These are phyloP conservation scores for Orestias chungarensis DNA, from an alignment of 2,797 vertebrate species.

Conservation along the genomic window DNA sequence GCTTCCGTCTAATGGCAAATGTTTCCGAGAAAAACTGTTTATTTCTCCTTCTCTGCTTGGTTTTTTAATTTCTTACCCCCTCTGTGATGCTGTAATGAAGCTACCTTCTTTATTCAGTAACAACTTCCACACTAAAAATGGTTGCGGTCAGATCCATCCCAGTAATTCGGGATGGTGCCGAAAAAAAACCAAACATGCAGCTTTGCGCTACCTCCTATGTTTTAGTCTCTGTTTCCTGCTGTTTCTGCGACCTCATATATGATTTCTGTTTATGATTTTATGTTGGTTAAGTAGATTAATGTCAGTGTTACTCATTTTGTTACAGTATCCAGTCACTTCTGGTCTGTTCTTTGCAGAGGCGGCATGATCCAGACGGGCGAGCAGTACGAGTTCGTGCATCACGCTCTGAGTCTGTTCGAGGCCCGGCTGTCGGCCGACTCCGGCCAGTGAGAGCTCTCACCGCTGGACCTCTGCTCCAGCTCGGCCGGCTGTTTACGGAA, in stretches of 20 bases:
- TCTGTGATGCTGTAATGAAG: neutral
- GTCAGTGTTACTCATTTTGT: neutral
- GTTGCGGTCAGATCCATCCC: neutral
- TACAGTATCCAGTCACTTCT: neutral
- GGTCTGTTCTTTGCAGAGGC: constrained; percentile 79
- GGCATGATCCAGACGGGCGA: constrained; percentile 98
- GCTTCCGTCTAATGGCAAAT: no score
- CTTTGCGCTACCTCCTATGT: no score
- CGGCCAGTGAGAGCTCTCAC: constrained; percentile 79
- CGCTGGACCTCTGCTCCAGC: constrained; percentile 10
- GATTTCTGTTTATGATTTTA: no score
- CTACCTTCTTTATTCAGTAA: no score
- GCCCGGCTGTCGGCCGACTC: constrained; percentile 85
- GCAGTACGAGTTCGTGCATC: constrained; percentile 97
- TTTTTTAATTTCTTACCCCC: neutral
- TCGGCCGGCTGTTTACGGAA: constrained; percentile 38
- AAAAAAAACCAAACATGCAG: no score
- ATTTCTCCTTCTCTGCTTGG: no score
- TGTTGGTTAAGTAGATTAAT: neutral
- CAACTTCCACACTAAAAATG: neutral
- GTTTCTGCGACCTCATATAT: no score
- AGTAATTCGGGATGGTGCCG: neutral
- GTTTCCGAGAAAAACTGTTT: no score
- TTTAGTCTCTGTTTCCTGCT: neutral
- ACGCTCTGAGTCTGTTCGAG: constrained; percentile 91